A percentile compares a stretch with the other conserved stretches of the same genome.
Evolutionary conservation across 2,113 vertebrate species (phyloP).

Genomic region (Colinus virginianus): DNA sequence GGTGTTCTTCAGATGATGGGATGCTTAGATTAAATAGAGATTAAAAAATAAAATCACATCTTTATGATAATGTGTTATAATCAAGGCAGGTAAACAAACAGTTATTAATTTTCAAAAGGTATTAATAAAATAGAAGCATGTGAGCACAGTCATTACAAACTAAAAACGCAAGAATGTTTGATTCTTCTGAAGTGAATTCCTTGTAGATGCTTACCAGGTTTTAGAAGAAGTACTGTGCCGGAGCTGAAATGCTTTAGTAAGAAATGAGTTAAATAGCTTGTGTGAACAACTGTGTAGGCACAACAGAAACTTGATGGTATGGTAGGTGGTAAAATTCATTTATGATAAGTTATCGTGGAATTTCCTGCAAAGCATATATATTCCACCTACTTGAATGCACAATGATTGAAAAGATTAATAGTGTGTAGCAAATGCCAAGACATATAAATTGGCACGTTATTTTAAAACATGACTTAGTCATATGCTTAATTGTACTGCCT

Average conservation of each 20-base stretch:
- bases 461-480: background rate
- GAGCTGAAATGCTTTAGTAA: background rate
- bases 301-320: slow-evolving; percentile 16
- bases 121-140: background rate
- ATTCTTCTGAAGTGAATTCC: background rate
- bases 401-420: background rate
- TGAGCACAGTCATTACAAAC: background rate
- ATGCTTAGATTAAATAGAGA: background rate
- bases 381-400: slow-evolving; percentile 13
- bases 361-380: slow-evolving; percentile 1
- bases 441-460: background rate
- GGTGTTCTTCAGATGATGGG: background rate
- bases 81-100: background rate
- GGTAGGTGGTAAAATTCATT: slow-evolving; percentile 27
- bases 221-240: background rate
- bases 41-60: too few relatives aligned
- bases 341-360: slow-evolving; percentile 35
- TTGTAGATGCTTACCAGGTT: background rate
- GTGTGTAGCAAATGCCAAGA: slow-evolving; percentile 12
- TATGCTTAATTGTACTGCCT: background rate
- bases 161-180: background rate
- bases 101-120: background rate
- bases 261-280: background rate
- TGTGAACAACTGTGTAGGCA: background rate
- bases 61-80: background rate